Conservation (phyloP, 1,140 invertebrate species). For the Aphelinus atriplicis region DNA sequence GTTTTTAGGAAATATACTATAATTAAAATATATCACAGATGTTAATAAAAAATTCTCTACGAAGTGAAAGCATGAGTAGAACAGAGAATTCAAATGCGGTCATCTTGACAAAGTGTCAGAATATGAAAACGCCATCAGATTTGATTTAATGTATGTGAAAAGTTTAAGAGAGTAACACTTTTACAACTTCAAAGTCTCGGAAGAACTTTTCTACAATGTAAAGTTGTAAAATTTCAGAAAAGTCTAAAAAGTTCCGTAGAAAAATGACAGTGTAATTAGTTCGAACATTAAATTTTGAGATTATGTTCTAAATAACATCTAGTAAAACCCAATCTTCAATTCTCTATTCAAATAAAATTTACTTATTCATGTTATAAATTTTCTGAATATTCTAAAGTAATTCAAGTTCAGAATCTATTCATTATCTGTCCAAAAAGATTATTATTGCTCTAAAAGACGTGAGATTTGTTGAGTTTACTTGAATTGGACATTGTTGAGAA, state of each 20-base stretch:
- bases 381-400: too few relatives aligned
- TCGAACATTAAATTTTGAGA: conserved; percentile 11
- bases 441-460: not conserved
- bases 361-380: too few relatives aligned
- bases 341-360: too few relatives aligned
- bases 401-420: conserved; percentile 4
- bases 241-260: conserved; percentile 36
- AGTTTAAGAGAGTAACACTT: conserved; percentile 17
- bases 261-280: conserved; percentile 35
- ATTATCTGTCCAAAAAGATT: not conserved
- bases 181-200: conserved; percentile 36
- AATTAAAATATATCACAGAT: conserved; percentile 66
- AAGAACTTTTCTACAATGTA: conserved; percentile 35
- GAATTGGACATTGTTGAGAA: not conserved
- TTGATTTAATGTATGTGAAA: not conserved
- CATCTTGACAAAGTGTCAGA: conserved; percentile 40
- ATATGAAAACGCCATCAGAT: conserved; percentile 42
- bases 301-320: not conserved
- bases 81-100: conserved; percentile 42
- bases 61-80: conserved; percentile 50
- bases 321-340: not conserved
- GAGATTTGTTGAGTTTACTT: not conserved
- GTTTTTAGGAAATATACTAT: conserved; percentile 61
- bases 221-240: conserved; percentile 41
- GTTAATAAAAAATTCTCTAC: conserved; percentile 60